These are phyloP conservation scores for Agelaius phoeniceus DNA, from an alignment of 2,113 vertebrate genomes.

Conservation along the genomic window DNA sequence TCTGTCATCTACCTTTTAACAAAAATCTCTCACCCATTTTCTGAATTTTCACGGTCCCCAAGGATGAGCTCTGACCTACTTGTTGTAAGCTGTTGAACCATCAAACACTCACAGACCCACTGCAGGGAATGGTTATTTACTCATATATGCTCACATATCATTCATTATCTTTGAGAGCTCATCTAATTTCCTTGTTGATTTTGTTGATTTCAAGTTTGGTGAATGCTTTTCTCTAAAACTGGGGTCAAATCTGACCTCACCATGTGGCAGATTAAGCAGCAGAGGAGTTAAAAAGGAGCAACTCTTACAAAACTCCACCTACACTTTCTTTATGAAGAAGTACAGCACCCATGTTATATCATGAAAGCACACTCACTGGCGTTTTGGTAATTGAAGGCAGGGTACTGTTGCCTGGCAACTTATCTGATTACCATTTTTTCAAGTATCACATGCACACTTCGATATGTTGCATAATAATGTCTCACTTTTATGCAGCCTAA, in stretches of 20 bases:
- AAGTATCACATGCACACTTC: conserved; percentile 54
- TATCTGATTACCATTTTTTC: conserved; percentile 71
- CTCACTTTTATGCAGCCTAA: conserved; percentile 25
- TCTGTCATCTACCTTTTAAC: not conserved
- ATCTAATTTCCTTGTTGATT: not conserved
- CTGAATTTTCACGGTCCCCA: not conserved
- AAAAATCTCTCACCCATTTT: not conserved
- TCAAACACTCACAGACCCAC: not conserved
- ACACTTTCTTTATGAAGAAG: conserved; percentile 36
- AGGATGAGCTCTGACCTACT: not conserved
- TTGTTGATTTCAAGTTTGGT: not conserved
- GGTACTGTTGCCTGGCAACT: conserved; percentile 64
- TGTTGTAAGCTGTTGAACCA: not conserved
- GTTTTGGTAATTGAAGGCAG: conserved; percentile 60
- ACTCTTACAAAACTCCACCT: conserved; percentile 37
- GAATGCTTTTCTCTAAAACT: not conserved
- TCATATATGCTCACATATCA: not conserved
- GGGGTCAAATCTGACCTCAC: not conserved
- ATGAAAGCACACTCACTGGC: conserved; percentile 43
- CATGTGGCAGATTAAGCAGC: not conserved
- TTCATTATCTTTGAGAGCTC: not conserved
- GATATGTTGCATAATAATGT: conserved; percentile 56
- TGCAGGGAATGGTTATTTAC: not conserved
- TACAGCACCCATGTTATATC: conserved; percentile 27
- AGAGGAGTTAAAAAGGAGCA: conserved; percentile 3